Evolutionary conservation across 2,888 invertebrate genomes (phyloP), one percentile per base, ranked within the genome.

Genomic region (Dryococelus australis): DNA sequence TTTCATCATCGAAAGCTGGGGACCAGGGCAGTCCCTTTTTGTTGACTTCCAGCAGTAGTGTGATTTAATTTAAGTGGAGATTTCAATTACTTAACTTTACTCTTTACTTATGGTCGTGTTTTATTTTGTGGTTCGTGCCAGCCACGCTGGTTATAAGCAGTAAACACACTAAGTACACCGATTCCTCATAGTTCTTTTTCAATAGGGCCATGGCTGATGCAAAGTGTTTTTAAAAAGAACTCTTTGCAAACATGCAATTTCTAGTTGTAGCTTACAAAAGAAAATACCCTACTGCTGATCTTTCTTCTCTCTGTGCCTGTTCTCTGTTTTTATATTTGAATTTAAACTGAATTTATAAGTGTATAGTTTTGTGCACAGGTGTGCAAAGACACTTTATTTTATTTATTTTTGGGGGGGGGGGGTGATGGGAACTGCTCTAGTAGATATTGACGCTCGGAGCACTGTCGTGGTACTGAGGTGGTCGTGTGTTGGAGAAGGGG

Each of bases 171-270:
- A 3, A 28, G 9, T 10, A 6, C 84, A n/a, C 5, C 13, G 10
- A 28, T 26, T 28, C 0, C 35, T 84, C 0, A 9, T 35, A 84
- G 9, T 8, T 2, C 35, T 24, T 28, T 84, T 84, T 84, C 84
- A 13, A 84, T 9, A 3, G 84, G 27, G 26, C 13, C 27, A 28
- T 84, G 84, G 35, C 84, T 84, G 26, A 84, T 84, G 35, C 84
- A 84, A 28, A 84, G 20, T 28, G 35, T 84, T 84, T 84, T 47
- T 84, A 26, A 84, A 84, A 28, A 28, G 2, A 28, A 84, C n/a
- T n/a, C n/a, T n/a, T 84, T 84, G 9, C 84, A 84, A 12, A 84
- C 84, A 12, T 3, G 8, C 9, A 20, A 43, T 85, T 43, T 85
- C 43, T 12, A 47, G 10, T 43, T 35, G n/a, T 43, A 47, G 2